These are phyloP conservation scores for Drosophila percnosoma DNA, from an alignment of 2,888 invertebrate species.

Conservation along the genomic window DNA sequence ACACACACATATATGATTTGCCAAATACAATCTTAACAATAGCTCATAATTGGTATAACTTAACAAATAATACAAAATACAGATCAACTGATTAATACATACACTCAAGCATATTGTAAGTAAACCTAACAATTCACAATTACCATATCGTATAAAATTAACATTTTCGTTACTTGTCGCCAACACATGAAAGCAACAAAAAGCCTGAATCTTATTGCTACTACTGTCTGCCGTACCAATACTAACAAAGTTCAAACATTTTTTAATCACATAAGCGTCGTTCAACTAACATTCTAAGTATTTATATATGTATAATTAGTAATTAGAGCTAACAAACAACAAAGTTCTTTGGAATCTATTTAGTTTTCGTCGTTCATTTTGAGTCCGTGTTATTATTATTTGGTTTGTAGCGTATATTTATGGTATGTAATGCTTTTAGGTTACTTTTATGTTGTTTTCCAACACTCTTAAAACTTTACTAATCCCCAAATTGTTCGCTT, in stretches of 20 bases:
- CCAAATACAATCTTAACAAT: slow-evolving; percentile 45
- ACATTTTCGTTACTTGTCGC: slow-evolving; percentile 60
- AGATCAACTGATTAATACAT: slow-evolving; percentile 34
- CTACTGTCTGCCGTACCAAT: slow-evolving; percentile 54
- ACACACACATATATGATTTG: slow-evolving; percentile 20
- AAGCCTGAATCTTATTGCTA: slow-evolving; percentile 61
- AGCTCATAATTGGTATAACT: slow-evolving; percentile 52
- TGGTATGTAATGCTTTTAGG: slow-evolving; percentile 58
- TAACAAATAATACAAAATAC: slow-evolving; percentile 41
- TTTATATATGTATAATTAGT: slow-evolving; percentile 16
- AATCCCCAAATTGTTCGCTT: slow-evolving; percentile 49
- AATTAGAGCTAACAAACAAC: slow-evolving; percentile 67
- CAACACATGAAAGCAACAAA: slow-evolving; percentile 58
- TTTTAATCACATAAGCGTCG: slow-evolving; percentile 52
- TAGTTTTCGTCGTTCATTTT: slow-evolving; percentile 55
- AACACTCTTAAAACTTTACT: slow-evolving; percentile 10
- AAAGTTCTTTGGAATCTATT: slow-evolving; percentile 65
- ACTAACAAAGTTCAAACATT: slow-evolving; percentile 55
- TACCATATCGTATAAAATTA: slow-evolving; percentile 33
- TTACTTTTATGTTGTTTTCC: slow-evolving; percentile 50
- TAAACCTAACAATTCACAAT: slow-evolving; percentile 65
- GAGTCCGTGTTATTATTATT: slow-evolving; percentile 51
- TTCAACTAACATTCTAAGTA: slow-evolving; percentile 62
- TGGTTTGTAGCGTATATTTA: slow-evolving; percentile 63
- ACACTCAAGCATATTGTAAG: slow-evolving; percentile 74